Evolutionary conservation across 2,888 invertebrate genomes (phyloP), one percentile per base, ranked within the genome.

Genomic region (Agrochola lychnidis): DNA sequence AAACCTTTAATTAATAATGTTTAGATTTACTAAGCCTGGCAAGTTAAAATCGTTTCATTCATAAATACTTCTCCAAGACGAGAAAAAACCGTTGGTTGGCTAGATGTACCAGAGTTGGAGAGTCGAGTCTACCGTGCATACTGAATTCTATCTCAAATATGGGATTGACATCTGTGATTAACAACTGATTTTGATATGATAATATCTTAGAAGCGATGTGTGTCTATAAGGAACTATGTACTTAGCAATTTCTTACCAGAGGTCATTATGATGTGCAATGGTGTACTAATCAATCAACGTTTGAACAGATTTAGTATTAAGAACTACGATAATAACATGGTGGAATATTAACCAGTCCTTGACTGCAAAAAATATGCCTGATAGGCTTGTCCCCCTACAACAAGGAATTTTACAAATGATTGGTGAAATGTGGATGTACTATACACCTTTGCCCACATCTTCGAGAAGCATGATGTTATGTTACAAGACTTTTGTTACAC

Each of bases 1-100:
- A 42, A 67, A 14, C 4, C 4, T 10, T n/a, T 19, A 5, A 36
- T 64, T 0, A 2, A 14, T 19, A 4, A 45, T 42, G 9, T 51
- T 59, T 12, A 64, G n/a, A 36, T 72, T 25, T 42, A 36, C n/a
- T 40, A 12, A 14, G n/a, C 42, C 78, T 78, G 81, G 59, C 81
- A 74, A 78, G 81, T 25, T 2, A 36, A 51, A 79, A 51, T 16
- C 0, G 12, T 36, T 51, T n/a, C 22, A 36, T 59, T 78, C 14
- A n/a, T 30, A n/a, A 36, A n/a, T 62, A 19, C 7, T 40, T 48
- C 14, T 40, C n/a, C 30, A 48, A 61, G 30, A 48, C 22, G 19
- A 56, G n/a, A n/a, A 1, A 56, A 12, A 56, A 56, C 53, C 22
- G 22, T 53, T 14, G 2, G 22, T 53, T 14, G 2, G 56, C 56